Evolutionary conservation across 2,113 vertebrate species (phyloP).

Genomic region (Pygoscelis antarcticus): DNA sequence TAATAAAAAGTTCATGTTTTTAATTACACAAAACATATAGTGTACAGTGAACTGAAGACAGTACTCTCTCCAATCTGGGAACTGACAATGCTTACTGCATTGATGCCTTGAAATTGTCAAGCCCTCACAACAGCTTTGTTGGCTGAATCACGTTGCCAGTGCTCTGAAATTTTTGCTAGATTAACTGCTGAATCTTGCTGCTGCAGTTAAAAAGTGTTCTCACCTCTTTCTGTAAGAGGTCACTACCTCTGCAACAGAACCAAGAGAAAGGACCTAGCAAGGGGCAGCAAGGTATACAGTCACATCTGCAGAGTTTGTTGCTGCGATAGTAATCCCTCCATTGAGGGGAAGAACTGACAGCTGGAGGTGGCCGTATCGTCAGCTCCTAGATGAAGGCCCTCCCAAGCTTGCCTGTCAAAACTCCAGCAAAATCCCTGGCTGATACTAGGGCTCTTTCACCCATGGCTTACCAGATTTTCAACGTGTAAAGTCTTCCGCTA

Average conservation of each 20-base stretch:
- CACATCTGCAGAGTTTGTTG: background rate
- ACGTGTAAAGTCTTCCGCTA: background rate
- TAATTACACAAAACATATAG: background rate
- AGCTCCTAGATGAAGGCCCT: background rate
- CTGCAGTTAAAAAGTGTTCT: background rate
- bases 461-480: background rate
- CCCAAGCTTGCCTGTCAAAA: background rate
- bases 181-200: background rate
- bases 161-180: background rate
- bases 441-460: background rate
- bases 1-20: background rate
- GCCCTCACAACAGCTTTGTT: background rate
- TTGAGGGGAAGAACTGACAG: background rate
- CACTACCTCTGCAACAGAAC: background rate
- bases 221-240: background rate
- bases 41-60: background rate
- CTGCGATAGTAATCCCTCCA: background rate
- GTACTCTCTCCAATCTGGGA: background rate
- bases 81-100: background rate
- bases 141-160: rapidly evolving
- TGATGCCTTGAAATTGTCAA: background rate
- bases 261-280: background rate
- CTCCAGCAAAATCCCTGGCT: background rate
- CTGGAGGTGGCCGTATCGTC: background rate
- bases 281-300: background rate